A percentile compares a stretch with the other conserved stretches of the same genome.
phyloP scores from a whole-genome alignment of 2,113 vertebrate species.

The Prinia subflava region DNA sequence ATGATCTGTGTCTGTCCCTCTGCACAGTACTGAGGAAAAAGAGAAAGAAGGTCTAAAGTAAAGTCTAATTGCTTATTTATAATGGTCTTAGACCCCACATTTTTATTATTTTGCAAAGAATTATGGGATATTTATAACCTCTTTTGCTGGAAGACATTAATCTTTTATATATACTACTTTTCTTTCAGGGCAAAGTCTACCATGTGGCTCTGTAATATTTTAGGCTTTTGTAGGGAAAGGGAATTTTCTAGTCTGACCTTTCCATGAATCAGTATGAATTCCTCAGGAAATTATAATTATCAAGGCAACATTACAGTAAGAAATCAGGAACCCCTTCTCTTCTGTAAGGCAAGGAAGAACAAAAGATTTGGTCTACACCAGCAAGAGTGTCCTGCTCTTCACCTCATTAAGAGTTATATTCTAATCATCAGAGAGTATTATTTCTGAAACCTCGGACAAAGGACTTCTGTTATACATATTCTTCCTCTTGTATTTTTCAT shows the following conservation, averaged over 20 bases:
- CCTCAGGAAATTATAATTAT: neutral
- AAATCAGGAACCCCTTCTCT: neutral
- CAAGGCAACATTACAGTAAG: neutral
- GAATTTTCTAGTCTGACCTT: neutral
- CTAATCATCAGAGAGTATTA: neutral
- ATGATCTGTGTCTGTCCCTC: neutral
- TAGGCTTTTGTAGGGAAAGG: neutral
- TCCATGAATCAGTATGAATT: neutral
- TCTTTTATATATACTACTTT: neutral
- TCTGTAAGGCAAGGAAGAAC: neutral
- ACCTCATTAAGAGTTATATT: neutral
- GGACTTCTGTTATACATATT: neutral
- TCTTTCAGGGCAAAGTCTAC: neutral
- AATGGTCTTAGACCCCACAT: neutral
- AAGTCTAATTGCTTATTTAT: neutral
- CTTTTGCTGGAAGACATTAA: neutral
- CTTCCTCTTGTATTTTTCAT: neutral
- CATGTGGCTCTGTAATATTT: neutral
- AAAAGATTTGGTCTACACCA: neutral
- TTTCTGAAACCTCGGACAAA: neutral
- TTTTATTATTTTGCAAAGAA: neutral
- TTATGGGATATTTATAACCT: neutral
- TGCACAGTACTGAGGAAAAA: neutral
- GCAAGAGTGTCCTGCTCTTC: neutral
- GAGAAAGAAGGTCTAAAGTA: neutral